Percentiles rank a stretch among this genome's conserved stretches.
phyloP scores from a whole-genome alignment of 2,888 invertebrate species.

The Hecatera dysodea region DNA sequence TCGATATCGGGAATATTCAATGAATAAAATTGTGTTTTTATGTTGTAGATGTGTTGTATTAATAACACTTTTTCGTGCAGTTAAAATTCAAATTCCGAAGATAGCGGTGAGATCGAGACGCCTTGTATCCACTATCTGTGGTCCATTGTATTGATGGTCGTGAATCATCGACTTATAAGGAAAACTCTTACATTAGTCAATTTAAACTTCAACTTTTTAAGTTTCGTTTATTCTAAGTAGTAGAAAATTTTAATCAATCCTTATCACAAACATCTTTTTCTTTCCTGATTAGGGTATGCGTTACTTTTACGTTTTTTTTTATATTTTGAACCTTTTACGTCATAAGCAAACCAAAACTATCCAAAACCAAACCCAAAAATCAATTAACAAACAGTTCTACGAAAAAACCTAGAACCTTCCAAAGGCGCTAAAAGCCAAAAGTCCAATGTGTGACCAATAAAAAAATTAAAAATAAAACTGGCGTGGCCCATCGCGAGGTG shows the following conservation, averaged over 20 bases:
- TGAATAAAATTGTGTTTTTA: slow-evolving; percentile 70
- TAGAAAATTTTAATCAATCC: not conserved
- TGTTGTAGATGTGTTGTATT: slow-evolving; percentile 58
- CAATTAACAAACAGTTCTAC: slow-evolving; percentile 75
- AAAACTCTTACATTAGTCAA: not conserved
- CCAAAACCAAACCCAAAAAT: slow-evolving; percentile 58
- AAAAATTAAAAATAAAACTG: slow-evolving; percentile 82
- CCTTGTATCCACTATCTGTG: not conserved
- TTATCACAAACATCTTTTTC: not conserved
- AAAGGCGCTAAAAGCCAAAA: slow-evolving; percentile 85
- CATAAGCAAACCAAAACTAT: slow-evolving; percentile 11
- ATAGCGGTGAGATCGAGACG: slow-evolving; percentile 21
- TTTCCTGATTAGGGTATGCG: not conserved
- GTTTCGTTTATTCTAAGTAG: slow-evolving; percentile 3
- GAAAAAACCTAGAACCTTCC: slow-evolving; percentile 72
- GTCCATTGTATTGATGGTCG: slow-evolving; percentile 6
- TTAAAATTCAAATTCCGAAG: slow-evolving; percentile 36
- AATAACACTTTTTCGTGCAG: slow-evolving; percentile 27
- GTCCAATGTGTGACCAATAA: slow-evolving; percentile 73
- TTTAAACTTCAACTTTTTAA: not conserved
- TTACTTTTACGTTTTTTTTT: not conserved
- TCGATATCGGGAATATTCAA: slow-evolving; percentile 33
- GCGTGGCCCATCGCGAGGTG: slow-evolving; percentile 87
- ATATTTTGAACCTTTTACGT: not conserved
- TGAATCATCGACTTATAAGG: slow-evolving; percentile 33